Conservation (phyloP, 2,888 invertebrate species). For the Oscheius sp. region DNA sequence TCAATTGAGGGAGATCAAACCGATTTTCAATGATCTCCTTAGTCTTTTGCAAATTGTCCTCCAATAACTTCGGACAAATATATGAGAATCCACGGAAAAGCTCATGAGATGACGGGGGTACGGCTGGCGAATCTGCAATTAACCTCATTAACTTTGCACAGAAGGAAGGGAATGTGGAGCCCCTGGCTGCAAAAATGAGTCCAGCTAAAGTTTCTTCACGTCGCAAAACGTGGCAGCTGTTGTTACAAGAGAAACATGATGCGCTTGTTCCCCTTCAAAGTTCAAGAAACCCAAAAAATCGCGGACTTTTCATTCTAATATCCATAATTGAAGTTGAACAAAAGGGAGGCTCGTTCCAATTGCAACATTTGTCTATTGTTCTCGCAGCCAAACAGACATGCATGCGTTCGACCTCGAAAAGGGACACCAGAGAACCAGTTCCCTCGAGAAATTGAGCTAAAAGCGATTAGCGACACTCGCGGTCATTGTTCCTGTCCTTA, state of each 20-base stretch:
- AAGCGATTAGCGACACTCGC: too few relatives aligned
- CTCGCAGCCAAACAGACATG: too few relatives aligned
- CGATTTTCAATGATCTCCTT: too few relatives aligned
- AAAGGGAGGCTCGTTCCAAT: too few relatives aligned
- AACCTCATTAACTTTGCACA: neutral
- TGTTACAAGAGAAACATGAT: constrained; percentile 8
- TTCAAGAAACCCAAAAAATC: too few relatives aligned
- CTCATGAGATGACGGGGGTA: constrained; percentile 97
- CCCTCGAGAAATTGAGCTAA: too few relatives aligned
- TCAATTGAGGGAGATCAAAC: too few relatives aligned
- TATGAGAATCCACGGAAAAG: constrained; percentile 97
- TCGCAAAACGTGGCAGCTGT: constrained; percentile 8
- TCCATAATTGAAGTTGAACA: too few relatives aligned
- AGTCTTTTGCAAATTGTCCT: constrained; percentile 66
- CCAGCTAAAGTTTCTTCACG: neutral
- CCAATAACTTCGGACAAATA: constrained; percentile 90
- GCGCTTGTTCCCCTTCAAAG: neutral
- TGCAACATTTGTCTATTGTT: too few relatives aligned
- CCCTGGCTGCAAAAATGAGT: neutral
- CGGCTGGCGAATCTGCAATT: constrained; percentile 89
- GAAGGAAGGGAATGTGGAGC: neutral
- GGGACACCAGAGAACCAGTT: constrained; percentile 6
- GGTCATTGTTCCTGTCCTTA: neutral
- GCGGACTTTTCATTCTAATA: too few relatives aligned
- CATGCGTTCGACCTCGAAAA: too few relatives aligned